Evolutionary conservation across 2,888 invertebrate species (phyloP).

Genomic region (Morinoia aosen): DNA sequence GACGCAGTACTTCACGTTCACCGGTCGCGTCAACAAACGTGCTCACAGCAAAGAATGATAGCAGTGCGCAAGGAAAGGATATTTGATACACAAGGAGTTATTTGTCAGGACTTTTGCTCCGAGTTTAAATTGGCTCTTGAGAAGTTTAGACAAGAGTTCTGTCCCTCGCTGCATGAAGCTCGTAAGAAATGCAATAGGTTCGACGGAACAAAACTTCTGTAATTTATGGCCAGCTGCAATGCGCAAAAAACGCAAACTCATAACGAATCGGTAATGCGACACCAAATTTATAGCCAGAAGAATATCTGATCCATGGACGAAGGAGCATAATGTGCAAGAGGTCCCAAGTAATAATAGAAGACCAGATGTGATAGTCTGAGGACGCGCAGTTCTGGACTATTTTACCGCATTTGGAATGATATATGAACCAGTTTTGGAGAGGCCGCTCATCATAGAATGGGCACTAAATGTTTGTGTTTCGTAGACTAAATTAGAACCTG

Average conservation of each 20-base stretch:
- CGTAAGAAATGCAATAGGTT: conserved; percentile 29
- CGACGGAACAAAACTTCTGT: conserved; percentile 10
- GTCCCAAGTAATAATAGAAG: background rate
- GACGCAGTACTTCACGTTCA: background rate
- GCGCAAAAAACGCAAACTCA: conserved; percentile 5
- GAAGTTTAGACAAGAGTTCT: conserved; percentile 36
- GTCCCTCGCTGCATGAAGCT: conserved; percentile 14
- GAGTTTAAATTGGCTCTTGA: conserved; percentile 37
- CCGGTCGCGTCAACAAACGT: background rate
- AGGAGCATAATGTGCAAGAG: background rate
- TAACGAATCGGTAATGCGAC: conserved; percentile 8
- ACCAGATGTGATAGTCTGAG: background rate
- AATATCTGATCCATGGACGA: background rate
- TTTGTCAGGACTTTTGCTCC: conserved; percentile 40
- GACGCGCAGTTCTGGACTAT: background rate
- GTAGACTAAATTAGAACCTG: background rate
- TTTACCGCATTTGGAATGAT: background rate
- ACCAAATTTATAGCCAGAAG: background rate
- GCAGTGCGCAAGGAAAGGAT: background rate
- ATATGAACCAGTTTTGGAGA: background rate
- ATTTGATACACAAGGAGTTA: conserved; percentile 28
- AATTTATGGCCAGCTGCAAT: background rate
- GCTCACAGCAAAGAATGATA: background rate
- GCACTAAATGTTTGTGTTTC: background rate
- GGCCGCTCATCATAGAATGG: background rate